Evolutionary conservation across 2,888 invertebrate genomes (phyloP).

Genomic region (Drosophila prolongata): DNA sequence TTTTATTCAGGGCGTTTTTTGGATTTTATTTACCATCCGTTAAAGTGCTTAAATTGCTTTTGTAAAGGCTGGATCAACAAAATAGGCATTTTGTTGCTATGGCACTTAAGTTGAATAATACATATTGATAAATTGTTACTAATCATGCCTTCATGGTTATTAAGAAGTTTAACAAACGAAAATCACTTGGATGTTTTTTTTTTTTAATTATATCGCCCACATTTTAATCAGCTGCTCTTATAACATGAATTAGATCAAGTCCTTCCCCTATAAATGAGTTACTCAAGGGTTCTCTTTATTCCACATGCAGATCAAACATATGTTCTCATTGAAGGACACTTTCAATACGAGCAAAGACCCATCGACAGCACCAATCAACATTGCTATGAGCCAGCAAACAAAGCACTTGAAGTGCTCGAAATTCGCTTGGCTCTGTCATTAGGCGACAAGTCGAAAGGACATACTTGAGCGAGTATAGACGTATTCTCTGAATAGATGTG

Average conservation of each 20-base stretch:
- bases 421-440: slow-evolving; percentile 44
- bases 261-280: slow-evolving; percentile 7
- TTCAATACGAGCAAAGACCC: slow-evolving; percentile 13
- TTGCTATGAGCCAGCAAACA: slow-evolving; percentile 32
- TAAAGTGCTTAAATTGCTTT: not conserved
- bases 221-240: not conserved
- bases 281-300: slow-evolving; percentile 1
- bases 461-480: slow-evolving; percentile 32
- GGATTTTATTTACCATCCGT: slow-evolving; percentile 21
- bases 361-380: slow-evolving; percentile 39
- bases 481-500: slow-evolving; percentile 20
- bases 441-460: slow-evolving; percentile 38
- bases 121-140: too few species aligned
- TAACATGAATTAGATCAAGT: slow-evolving; percentile 11
- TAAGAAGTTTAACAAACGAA: too few species aligned
- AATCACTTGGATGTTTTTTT: too few species aligned
- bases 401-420: slow-evolving; percentile 42
- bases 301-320: slow-evolving; percentile 29
- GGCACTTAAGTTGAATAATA: not conserved
- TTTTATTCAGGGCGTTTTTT: not conserved
- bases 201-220: too few species aligned
- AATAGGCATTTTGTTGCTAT: not conserved
- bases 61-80: slow-evolving; percentile 1
- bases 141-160: too few species aligned
- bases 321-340: slow-evolving; percentile 33